Evolutionary conservation across 1,140 invertebrate species (phyloP), one percentile per base, ranked within the genome.

Genomic region (Procambarus virginalis): DNA sequence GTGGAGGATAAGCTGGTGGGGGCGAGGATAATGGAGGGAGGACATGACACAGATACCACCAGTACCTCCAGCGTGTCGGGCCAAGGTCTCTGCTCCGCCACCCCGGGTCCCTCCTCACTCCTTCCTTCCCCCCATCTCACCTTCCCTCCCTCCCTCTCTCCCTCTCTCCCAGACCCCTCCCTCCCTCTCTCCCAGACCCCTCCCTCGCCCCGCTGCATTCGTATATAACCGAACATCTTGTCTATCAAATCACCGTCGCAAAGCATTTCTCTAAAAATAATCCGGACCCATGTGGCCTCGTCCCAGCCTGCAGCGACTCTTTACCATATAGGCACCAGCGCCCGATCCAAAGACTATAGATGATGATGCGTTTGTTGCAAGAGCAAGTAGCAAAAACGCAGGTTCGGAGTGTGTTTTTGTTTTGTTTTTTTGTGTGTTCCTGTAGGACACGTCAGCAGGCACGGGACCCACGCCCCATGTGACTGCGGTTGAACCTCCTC

Each of bases 11-110:
- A 8, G 68, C 0, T 58, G 34, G 10, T 51, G 79, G 3, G 22
- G n/a, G 46, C 2, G 60, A 79, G 76, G 20, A 76, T 84, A 45
- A 49, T 14, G 9, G 46, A 84, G 55, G 60, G 78, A 60, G 34
- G 45, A 55, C 84, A 86, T 86, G 84, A 86, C 84, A 86, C 84
- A 86, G 73, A 86, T 86, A 86, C 75, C 82, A 86, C 55, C 82
- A 84, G 77, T 48, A 79, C 70, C 84, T 58, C 46, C 51, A 55
- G 51, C 77, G 51, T 78, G 73, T 58, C 51, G 51, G 84, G 84
- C 84, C 84, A 86, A 86, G 84, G 84, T 86, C 84, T 86, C 76
- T 79, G 51, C 75, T 17, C 76, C 58, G 22, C 51, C 17, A 20
- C 22, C 73, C 22, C 22, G n/a, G 17, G 8, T 46, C 84, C 34